Conservation (phyloP, 2,888 invertebrate genomes). For the Carabus problematicus region DNA sequence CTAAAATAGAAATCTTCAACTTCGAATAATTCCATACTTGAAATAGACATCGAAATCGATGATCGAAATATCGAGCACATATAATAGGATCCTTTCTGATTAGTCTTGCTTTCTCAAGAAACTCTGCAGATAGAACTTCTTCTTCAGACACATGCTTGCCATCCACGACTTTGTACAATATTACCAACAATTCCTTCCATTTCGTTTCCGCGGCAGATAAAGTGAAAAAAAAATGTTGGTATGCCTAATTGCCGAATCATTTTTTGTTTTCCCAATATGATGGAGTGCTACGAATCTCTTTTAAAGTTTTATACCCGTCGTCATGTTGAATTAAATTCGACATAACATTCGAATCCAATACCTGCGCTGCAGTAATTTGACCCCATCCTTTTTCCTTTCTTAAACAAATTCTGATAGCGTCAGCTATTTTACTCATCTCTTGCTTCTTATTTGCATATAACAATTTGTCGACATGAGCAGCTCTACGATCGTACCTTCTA, state of each 20-base stretch:
- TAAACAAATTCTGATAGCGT: slow-evolving; percentile 44
- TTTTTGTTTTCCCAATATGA: slow-evolving; percentile 48
- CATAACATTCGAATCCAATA: slow-evolving; percentile 43
- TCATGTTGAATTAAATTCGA: slow-evolving; percentile 44
- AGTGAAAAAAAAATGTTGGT: slow-evolving; percentile 44
- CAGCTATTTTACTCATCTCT: slow-evolving; percentile 38
- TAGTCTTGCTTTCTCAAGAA: slow-evolving; percentile 44
- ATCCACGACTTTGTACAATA: slow-evolving; percentile 31
- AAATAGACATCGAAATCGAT: slow-evolving; percentile 4
- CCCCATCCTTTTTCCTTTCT: slow-evolving; percentile 45
- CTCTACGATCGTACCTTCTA: slow-evolving; percentile 44
- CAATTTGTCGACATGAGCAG: slow-evolving; percentile 45
- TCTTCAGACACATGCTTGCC: slow-evolving; percentile 37
- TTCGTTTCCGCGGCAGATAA: slow-evolving; percentile 44
- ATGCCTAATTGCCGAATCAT: slow-evolving; percentile 44
- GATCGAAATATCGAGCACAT: slow-evolving; percentile 44
- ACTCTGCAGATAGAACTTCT: slow-evolving; percentile 35
- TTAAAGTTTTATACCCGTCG: slow-evolving; percentile 43
- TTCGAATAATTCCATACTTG: slow-evolving; percentile 31
- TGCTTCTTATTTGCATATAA: slow-evolving; percentile 45
- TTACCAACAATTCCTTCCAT: slow-evolving; percentile 44
- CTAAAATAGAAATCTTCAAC: slow-evolving; percentile 46
- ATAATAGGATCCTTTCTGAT: slow-evolving; percentile 48
- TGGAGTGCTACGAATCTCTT: slow-evolving; percentile 44
- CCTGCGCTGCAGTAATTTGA: slow-evolving; percentile 42